Conservation (phyloP, 2,113 vertebrate genomes). For the Jacana jacana region DNA sequence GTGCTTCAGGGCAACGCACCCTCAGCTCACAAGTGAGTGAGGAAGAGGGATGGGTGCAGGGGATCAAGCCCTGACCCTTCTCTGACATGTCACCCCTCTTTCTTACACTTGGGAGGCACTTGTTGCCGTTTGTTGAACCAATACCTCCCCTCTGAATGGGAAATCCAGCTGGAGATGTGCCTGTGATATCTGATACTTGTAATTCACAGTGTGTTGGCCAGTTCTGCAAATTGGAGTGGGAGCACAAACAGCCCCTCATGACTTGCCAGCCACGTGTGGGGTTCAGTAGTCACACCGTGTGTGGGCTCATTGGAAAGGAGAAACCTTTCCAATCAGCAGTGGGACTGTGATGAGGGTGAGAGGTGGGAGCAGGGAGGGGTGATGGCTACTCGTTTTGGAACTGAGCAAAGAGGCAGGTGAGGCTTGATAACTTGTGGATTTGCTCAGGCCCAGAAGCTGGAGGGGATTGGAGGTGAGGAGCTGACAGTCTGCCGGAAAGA, state of each 20-base stretch:
- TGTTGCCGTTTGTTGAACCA: not conserved
- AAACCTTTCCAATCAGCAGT: not conserved
- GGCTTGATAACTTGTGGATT: not conserved
- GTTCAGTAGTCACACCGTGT: slow-evolving; percentile 24
- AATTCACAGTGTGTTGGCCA: not conserved
- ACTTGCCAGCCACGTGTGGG: slow-evolving; percentile 17
- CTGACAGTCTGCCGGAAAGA: not conserved
- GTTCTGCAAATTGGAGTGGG: not conserved
- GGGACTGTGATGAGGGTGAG: not conserved
- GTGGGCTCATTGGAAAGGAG: not conserved
- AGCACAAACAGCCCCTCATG: slow-evolving; percentile 13
- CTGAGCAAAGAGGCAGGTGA: not conserved
- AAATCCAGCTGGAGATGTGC: slow-evolving; percentile 51
- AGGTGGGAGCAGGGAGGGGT: not conserved
- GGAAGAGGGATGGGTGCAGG: not conserved
- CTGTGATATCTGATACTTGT: slow-evolving; percentile 54
- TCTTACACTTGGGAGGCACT: slow-evolving; percentile 4
- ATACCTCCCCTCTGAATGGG: slow-evolving; percentile 10
- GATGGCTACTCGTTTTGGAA: not conserved
- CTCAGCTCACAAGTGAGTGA: not conserved
- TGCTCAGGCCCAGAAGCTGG: not conserved
- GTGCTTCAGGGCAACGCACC: slow-evolving; percentile 7
- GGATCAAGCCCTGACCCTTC: not conserved
- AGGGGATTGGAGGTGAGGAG: not conserved
- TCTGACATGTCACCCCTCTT: not conserved